These are phyloP conservation scores for Alces alces DNA, from an alignment of 2,113 vertebrate species.

Conservation along the genomic window DNA sequence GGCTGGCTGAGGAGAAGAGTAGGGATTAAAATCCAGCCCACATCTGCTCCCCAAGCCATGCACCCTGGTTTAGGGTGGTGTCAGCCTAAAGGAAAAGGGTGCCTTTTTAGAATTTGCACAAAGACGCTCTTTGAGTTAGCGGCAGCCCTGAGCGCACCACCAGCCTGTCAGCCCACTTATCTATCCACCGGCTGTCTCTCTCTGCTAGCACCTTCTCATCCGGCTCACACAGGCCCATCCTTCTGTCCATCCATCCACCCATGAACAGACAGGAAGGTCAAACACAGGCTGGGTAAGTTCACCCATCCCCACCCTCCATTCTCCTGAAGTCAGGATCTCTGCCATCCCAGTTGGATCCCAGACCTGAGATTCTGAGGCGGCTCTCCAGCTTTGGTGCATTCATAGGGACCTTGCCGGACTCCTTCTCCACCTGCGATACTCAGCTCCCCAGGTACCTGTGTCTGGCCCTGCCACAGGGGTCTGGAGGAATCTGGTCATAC, in stretches of 20 bases:
- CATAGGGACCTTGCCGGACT: background rate
- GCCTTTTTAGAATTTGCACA: background rate
- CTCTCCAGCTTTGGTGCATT: background rate
- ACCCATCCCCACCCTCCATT: background rate
- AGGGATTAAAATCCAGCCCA: background rate
- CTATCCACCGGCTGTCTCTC: background rate
- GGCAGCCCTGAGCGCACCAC: background rate
- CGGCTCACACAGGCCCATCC: background rate
- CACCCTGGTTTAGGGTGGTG: background rate
- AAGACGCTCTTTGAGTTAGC: background rate
- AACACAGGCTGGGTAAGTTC: background rate
- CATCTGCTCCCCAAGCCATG: background rate
- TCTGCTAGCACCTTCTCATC: background rate
- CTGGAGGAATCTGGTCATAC: slow-evolving; percentile 75
- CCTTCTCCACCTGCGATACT: background rate
- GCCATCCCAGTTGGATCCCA: background rate
- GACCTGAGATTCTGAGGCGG: background rate
- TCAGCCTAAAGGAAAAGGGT: background rate
- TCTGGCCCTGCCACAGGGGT: slow-evolving; percentile 34
- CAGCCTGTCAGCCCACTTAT: background rate
- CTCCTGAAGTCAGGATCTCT: background rate
- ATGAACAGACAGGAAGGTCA: slow-evolving; percentile 32
- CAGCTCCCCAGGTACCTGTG: background rate
- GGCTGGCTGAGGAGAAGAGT: background rate
- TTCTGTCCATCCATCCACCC: background rate